Percentiles rank a stretch among this genome's conserved stretches.
Conservation (phyloP, 2,888 invertebrate genomes). For the Latheticus oryzae region DNA sequence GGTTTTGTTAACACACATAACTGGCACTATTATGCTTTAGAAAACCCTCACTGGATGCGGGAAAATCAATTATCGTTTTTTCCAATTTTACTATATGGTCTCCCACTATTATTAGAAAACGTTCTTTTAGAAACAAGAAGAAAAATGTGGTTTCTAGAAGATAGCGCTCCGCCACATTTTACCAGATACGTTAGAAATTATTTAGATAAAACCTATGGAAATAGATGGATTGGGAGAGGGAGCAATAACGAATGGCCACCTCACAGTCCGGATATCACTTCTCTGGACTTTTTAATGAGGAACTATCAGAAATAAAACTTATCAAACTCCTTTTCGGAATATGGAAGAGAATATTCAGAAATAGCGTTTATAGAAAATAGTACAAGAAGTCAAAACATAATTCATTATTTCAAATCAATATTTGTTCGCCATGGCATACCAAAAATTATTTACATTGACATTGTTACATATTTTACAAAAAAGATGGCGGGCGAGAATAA, state of each 20-base stretch:
- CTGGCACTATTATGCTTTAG: slow-evolving; percentile 1
- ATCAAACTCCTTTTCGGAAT: neutral
- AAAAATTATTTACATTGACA: too few species aligned
- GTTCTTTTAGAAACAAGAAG: neutral
- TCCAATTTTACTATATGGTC: neutral
- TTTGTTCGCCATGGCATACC: too few species aligned
- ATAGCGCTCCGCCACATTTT: slow-evolving; percentile 31
- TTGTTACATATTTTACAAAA: too few species aligned
- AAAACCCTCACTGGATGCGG: slow-evolving; percentile 4
- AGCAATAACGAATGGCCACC: slow-evolving; percentile 34
- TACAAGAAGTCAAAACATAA: too few species aligned
- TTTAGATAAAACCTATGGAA: slow-evolving; percentile 13
- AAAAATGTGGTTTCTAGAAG: slow-evolving; percentile 25
- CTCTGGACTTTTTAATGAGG: slow-evolving; percentile 37
- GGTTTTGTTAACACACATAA: slow-evolving; percentile 3
- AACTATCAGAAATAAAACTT: neutral
- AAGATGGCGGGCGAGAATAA: too few species aligned
- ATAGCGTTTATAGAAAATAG: too few species aligned
- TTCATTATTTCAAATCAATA: too few species aligned
- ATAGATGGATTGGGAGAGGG: slow-evolving; percentile 25
- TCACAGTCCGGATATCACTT: slow-evolving; percentile 30
- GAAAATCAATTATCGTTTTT: neutral
- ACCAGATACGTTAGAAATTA: slow-evolving; percentile 18
- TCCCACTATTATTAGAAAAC: neutral
- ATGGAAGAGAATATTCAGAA: too few species aligned